Evolutionary conservation across 2,797 vertebrate genomes (phyloP), one percentile per base, ranked within the genome.

Genomic region (Toxotes lorentzi): DNA sequence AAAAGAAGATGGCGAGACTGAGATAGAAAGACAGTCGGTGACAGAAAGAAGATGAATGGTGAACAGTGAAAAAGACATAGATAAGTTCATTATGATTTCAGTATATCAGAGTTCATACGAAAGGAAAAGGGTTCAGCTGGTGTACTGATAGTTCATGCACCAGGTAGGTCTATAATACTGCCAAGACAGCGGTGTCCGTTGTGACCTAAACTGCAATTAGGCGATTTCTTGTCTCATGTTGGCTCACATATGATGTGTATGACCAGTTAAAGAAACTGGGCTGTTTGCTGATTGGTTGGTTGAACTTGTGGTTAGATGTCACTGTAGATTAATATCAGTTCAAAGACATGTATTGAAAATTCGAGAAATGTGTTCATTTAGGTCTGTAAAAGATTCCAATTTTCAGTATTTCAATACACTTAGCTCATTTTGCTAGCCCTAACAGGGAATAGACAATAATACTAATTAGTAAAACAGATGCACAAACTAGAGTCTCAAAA

Each of bases 51-150:
- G 47, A 43, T 34, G 50, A 65, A 27, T 24, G 32, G 3, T n/a
- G n/a, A 0, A 47, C 38, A 7, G 12, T 27, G 32, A 61, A 40
- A 64, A 34, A 24, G 12, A 48, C 23, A 16, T 0, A 27, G 12
- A 58, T 13, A 70, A 12, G 19, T 35, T 50, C 21, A 70, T 51
- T 50, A 62, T 53, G 45, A 60, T 32, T 41, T 23, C 3, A 11
- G 27, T 5, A 12, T 17, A 21, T 34, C 24, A 56, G 64, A 78
- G 79, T 67, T 65, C 35, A 57, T 14, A 30, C 48, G 70, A 16
- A 64, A 76, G 30, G 51, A 23, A 35, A 45, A 62, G 24, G 24
- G 30, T 45, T 66, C 35, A 24, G 24, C 19, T 53, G 47, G 17
- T 34, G 54, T 12, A n/a, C 43, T 8, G 14, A 47, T n/a, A 53